Evolutionary conservation across 2,888 invertebrate genomes (phyloP).

Genomic region (Thysanoteuthis rhombus): DNA sequence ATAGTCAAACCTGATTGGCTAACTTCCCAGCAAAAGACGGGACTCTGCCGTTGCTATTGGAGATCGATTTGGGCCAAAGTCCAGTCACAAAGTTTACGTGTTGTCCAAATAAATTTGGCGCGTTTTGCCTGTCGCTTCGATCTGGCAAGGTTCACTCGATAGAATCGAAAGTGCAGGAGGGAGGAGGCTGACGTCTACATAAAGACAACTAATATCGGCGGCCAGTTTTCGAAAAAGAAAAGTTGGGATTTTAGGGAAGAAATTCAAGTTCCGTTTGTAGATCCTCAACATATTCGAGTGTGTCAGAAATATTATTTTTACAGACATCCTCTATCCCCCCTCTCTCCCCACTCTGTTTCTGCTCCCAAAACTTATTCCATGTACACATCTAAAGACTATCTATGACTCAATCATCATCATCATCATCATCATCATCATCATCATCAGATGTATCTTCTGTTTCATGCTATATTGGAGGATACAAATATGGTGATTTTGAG

Average conservation of each 20-base stretch:
- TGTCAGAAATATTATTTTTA: too few relatives aligned
- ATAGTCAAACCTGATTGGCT: neutral
- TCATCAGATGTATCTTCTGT: too few relatives aligned
- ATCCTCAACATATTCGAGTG: neutral
- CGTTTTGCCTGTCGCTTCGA: neutral
- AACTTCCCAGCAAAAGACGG: neutral
- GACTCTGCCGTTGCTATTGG: neutral
- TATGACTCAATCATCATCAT: too few relatives aligned
- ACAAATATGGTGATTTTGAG: too few relatives aligned
- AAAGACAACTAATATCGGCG: neutral
- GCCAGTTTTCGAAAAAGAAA: neutral
- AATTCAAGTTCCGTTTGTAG: neutral
- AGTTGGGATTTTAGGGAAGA: neutral
- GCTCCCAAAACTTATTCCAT: too few relatives aligned
- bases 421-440: too few relatives aligned
- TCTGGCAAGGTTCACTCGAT: neutral
- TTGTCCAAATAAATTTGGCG: neutral
- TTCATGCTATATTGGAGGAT: too few relatives aligned
- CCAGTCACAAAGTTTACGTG: neutral
- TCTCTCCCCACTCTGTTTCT: too few relatives aligned
- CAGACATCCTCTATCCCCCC: too few relatives aligned
- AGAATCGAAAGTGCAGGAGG: too few relatives aligned
- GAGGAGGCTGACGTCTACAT: neutral
- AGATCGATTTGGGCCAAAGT: neutral
- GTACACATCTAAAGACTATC: too few relatives aligned